Evolutionary conservation across 2,888 invertebrate species (phyloP).

Genomic region (Agonopterix arenella): DNA sequence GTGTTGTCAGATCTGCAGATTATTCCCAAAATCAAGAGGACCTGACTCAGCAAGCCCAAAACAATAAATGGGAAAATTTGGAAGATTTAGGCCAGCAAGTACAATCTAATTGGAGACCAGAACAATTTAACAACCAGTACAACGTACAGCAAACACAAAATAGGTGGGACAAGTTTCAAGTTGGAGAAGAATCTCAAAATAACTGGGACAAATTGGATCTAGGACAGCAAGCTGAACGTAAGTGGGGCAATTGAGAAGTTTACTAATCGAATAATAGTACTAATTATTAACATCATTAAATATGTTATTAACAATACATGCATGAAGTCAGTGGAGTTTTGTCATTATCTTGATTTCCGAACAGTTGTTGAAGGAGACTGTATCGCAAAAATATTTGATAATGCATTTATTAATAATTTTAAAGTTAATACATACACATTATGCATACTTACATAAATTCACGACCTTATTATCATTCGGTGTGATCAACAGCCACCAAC

Average conservation of each 20-base stretch:
- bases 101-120: background rate
- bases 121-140: no score
- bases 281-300: no score
- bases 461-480: no score
- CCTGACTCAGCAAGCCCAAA: constrained; percentile 23
- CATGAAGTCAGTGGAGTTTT: no score
- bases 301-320: no score
- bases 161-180: constrained; percentile 7
- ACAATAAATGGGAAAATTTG: constrained; percentile 7
- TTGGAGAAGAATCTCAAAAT: constrained; percentile 27
- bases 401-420: no score
- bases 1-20: constrained; percentile 42
- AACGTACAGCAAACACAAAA: constrained; percentile 19
- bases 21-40: constrained; percentile 21
- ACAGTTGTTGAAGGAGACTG: no score
- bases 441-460: no score
- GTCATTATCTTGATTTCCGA: no score
- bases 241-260: constrained; percentile 21
- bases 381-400: no score
- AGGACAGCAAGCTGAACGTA: constrained; percentile 33
- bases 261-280: constrained; percentile 10
- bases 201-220: constrained; percentile 25
- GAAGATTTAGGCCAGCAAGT: constrained; percentile 30
- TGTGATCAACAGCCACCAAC: no score
- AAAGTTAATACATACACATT: no score